A percentile compares a stretch with the other conserved stretches of the same genome.
These are phyloP conservation scores for Pogona vitticeps DNA, from an alignment of 2,113 vertebrate genomes.

Conservation along the genomic window DNA sequence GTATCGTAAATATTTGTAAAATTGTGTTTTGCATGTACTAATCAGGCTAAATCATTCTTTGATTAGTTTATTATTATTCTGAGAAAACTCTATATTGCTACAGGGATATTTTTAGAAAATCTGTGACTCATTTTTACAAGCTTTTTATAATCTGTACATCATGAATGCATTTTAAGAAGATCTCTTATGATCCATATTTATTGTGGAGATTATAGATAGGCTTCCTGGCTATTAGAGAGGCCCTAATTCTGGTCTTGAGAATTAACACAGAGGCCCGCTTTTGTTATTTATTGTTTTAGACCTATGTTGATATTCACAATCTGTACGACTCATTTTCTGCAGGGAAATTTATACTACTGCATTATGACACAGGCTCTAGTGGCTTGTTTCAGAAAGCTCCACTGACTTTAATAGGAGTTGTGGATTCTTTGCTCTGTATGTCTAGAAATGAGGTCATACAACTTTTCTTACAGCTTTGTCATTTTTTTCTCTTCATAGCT, in stretches of 20 bases:
- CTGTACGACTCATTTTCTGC: slow-evolving; percentile 8
- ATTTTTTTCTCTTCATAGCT: background rate
- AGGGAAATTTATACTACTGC: slow-evolving; percentile 11
- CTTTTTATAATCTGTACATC: slow-evolving; percentile 63
- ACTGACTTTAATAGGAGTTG: background rate
- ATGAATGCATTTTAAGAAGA: slow-evolving; percentile 67
- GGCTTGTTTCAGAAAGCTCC: background rate
- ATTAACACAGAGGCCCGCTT: background rate
- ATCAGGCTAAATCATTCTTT: background rate
- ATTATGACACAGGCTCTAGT: slow-evolving; percentile 13
- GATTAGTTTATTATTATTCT: slow-evolving; percentile 2
- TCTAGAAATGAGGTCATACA: background rate
- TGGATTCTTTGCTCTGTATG: background rate
- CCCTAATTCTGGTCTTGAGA: background rate
- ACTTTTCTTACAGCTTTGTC: background rate
- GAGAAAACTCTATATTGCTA: slow-evolving; percentile 12
- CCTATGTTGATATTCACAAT: slow-evolving; percentile 12
- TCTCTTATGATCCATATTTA: slow-evolving; percentile 59
- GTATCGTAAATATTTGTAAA: background rate
- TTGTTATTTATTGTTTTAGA: slow-evolving; percentile 6
- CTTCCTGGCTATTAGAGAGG: slow-evolving; percentile 29
- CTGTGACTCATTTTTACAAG: slow-evolving; percentile 63
- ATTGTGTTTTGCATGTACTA: background rate
- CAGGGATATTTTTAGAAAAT: slow-evolving; percentile 68
- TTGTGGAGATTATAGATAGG: slow-evolving; percentile 58